Percentiles rank a stretch among this genome's conserved stretches.
Evolutionary conservation across 2,888 invertebrate species (phyloP).

Genomic region (Pyrrhosoma nymphula): DNA sequence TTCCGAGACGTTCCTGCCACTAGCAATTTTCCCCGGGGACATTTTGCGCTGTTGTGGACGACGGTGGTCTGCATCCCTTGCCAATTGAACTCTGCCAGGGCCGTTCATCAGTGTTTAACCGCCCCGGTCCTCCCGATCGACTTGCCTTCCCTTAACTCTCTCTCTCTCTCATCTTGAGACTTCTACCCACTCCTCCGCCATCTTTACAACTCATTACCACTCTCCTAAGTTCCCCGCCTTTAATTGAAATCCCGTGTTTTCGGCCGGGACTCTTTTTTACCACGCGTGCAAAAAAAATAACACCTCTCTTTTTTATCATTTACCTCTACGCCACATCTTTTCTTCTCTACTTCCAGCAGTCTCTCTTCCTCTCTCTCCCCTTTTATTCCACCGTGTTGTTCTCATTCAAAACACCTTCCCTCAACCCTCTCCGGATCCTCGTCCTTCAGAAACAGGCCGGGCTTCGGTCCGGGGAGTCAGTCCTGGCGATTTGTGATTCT

Average conservation of each 20-base stretch:
- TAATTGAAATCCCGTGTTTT: constrained; percentile 54
- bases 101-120: constrained; percentile 34
- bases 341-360: not conserved
- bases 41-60: not conserved
- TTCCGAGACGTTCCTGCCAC: not conserved
- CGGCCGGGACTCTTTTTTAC: not conserved
- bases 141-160: not conserved
- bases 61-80: not conserved
- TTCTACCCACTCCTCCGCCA: not conserved
- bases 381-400: not conserved
- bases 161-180: not conserved
- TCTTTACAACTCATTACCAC: constrained; percentile 49
- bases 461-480: not conserved
- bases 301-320: constrained; percentile 1
- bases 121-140: not conserved
- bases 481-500: constrained; percentile 20
- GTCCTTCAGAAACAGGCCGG: not conserved
- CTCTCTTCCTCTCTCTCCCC: not conserved
- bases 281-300: not conserved
- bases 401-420: not conserved
- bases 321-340: not conserved
- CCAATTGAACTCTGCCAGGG: not conserved
- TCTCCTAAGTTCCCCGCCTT: constrained; percentile 1
- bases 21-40: constrained; percentile 19
- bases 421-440: not conserved